These are phyloP conservation scores for Galaxias olidus DNA, from an alignment of 2,797 vertebrate genomes.

Conservation along the genomic window DNA sequence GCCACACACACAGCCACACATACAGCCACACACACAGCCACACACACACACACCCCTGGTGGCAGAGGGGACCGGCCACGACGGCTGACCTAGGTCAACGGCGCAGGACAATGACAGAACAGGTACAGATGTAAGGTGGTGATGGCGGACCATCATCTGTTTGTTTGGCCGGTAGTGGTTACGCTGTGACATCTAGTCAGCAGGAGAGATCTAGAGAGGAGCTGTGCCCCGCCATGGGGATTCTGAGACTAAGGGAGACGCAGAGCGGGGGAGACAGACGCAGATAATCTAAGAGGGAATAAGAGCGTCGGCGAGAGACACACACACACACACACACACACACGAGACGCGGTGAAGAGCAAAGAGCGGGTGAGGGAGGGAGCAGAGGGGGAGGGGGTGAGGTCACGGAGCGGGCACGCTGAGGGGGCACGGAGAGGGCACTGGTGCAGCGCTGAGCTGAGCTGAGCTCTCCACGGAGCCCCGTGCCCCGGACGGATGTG, in stretches of 20 bases:
- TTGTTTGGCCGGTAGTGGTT: too few species aligned
- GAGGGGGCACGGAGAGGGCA: constrained; percentile 67
- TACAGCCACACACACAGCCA: too few species aligned
- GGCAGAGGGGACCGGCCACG: neutral
- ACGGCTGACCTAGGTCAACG: neutral
- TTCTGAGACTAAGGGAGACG: neutral
- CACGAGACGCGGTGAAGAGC: neutral
- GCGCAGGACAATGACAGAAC: too few species aligned
- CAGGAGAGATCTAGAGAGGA: constrained; percentile 44
- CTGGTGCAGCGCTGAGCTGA: constrained; percentile 45
- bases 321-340: neutral
- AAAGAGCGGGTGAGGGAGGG: constrained; percentile 35
- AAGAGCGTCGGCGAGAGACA: constrained; percentile 16
- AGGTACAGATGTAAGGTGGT: too few species aligned
- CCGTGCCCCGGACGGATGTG: too few species aligned
- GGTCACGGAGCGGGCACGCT: constrained; percentile 64
- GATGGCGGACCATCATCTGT: too few species aligned
- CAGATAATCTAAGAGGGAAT: too few species aligned
- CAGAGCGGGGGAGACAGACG: neutral
- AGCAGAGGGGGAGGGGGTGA: constrained; percentile 35
- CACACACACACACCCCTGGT: too few species aligned
- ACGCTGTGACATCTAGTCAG: constrained; percentile 9
- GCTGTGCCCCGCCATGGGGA: neutral
- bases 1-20: too few species aligned
- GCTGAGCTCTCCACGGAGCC: constrained; percentile 47